Percentiles rank a stretch among this genome's conserved stretches.
Evolutionary conservation across 2,113 vertebrate genomes (phyloP).

Genomic region (Salminus brasiliensis): DNA sequence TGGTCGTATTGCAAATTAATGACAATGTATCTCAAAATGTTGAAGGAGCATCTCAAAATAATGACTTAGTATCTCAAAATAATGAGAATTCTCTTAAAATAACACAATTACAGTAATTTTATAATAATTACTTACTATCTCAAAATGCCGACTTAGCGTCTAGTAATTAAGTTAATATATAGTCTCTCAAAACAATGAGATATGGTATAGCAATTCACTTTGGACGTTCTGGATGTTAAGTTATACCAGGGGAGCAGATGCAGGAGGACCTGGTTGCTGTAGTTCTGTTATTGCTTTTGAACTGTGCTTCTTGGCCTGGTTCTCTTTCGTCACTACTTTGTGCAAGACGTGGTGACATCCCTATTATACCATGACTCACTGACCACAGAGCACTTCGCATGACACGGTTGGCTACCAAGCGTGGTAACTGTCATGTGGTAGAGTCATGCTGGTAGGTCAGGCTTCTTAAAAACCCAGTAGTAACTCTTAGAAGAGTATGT

Average conservation of each 20-base stretch:
- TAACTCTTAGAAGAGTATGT: neutral
- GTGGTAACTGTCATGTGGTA: slow-evolving; percentile 6
- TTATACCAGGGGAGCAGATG: neutral
- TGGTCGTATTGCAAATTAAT: too few relatives aligned
- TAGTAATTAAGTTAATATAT: too few relatives aligned
- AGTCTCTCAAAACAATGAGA: too few relatives aligned
- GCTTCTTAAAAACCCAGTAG: neutral
- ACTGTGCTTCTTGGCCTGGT: neutral
- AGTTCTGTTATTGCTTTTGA: neutral
- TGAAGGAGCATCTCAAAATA: too few relatives aligned
- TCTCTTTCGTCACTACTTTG: neutral
- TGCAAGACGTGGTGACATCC: slow-evolving; percentile 24
- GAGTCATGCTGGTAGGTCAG: neutral
- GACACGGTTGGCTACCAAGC: neutral
- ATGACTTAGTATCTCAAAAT: too few relatives aligned
- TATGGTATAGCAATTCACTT: too few relatives aligned
- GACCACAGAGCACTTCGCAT: slow-evolving; percentile 12
- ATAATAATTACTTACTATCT: too few relatives aligned
- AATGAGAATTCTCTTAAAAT: too few relatives aligned
- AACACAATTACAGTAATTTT: too few relatives aligned
- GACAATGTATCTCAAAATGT: too few relatives aligned
- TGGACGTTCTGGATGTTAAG: too few relatives aligned
- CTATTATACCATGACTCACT: slow-evolving; percentile 22
- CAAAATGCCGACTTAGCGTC: too few relatives aligned
- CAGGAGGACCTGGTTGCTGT: neutral